phyloP scores from a whole-genome alignment of 92 coral and sea anemone genomes.

The Pocillopora grandis region DNA sequence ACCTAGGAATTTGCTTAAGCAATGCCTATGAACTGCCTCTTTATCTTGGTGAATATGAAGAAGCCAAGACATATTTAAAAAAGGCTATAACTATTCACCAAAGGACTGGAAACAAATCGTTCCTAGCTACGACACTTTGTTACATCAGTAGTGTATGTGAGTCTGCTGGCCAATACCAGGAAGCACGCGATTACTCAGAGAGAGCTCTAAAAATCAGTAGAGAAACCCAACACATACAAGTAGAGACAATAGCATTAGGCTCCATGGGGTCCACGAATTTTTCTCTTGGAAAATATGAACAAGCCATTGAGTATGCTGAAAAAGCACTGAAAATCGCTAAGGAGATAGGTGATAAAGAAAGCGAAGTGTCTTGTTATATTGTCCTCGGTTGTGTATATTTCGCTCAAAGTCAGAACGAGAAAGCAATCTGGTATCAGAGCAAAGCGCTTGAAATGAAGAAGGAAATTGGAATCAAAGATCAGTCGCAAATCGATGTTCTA shows the following conservation, averaged over 20 bases:
- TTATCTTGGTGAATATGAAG: not conserved
- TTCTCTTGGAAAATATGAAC: constrained; percentile 2
- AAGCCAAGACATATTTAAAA: not conserved
- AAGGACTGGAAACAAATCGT: not conserved
- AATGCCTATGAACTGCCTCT: not conserved
- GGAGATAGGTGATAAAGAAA: not conserved
- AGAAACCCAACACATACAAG: not conserved
- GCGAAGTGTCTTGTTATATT: too few species aligned
- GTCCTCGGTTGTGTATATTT: not conserved
- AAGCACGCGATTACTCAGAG: not conserved
- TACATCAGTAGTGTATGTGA: not conserved
- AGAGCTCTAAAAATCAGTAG: not conserved
- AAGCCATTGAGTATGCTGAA: not conserved
- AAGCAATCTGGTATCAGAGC: not conserved
- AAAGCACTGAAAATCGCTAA: not conserved
- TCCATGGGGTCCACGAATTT: not conserved
- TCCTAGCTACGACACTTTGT: not conserved
- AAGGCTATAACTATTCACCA: not conserved
- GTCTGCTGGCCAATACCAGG: not conserved
- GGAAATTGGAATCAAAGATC: not conserved
- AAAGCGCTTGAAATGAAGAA: constrained; percentile 6
- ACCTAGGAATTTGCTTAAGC: not conserved
- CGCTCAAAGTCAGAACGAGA: not conserved
- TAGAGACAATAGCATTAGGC: not conserved
- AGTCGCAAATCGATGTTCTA: not conserved